phyloP scores from a whole-genome alignment of 2,797 vertebrate species.

The Enteromius anoplus region DNA sequence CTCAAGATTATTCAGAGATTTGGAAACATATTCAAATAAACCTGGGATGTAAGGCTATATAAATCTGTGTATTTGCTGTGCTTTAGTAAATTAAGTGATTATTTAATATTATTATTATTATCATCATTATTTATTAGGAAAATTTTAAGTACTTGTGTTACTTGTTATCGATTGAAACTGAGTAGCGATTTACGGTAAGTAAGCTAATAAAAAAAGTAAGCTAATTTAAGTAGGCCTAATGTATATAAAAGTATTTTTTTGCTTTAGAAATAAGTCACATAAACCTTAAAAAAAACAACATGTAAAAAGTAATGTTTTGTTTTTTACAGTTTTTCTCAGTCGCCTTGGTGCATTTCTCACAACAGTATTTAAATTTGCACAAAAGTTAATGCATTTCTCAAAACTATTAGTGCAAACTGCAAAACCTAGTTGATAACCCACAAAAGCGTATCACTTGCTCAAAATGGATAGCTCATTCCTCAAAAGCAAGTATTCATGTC shows the following conservation, averaged over 20 bases:
- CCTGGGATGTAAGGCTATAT: neutral
- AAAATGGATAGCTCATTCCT: too few relatives aligned
- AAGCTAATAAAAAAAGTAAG: too few relatives aligned
- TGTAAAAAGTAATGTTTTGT: neutral
- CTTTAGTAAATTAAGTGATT: neutral
- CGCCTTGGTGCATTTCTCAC: too few relatives aligned
- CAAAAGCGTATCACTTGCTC: too few relatives aligned
- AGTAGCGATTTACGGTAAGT: neutral
- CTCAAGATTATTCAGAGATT: too few relatives aligned
- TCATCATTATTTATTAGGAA: neutral
- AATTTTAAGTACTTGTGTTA: neutral
- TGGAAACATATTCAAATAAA: neutral
- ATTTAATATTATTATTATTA: neutral
- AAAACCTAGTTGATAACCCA: too few relatives aligned
- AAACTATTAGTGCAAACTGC: too few relatives aligned
- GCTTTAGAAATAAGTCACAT: neutral
- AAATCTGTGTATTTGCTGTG: neutral
- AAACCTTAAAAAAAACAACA: neutral
- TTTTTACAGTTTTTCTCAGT: too few relatives aligned
- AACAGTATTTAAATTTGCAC: too few relatives aligned
- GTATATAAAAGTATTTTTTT: neutral
- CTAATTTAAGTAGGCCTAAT: neutral
- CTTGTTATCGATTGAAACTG: neutral
- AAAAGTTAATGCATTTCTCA: too few relatives aligned
- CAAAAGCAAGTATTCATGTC: too few relatives aligned